Conservation (phyloP, 1,140 invertebrate species). For the Diabrotica undecimpunctata region DNA sequence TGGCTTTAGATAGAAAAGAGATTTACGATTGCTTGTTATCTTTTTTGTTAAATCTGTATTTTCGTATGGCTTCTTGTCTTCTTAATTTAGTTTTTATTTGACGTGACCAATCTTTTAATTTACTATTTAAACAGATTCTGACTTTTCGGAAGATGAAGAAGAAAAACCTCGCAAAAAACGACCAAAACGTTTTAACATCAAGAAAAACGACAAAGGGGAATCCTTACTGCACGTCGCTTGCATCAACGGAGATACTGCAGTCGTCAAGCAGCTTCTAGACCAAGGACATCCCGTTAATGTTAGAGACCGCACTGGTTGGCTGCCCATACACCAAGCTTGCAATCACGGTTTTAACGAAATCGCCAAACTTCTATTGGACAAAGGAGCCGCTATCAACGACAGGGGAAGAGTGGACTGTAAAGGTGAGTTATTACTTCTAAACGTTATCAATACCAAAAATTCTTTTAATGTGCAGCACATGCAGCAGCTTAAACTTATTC, state of each 20-base stretch:
- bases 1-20: too few relatives aligned
- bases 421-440: constrained; percentile 55
- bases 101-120: background rate
- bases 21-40: too few relatives aligned
- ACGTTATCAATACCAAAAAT: too few relatives aligned
- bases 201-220: constrained; percentile 85
- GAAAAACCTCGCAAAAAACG: constrained; percentile 14
- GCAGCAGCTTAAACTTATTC: too few relatives aligned
- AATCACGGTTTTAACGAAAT: constrained; percentile 81
- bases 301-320: constrained; percentile 85
- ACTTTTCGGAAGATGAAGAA: constrained; percentile 3
- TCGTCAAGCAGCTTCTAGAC: constrained; percentile 71
- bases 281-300: constrained; percentile 82
- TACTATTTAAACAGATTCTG: background rate
- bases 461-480: too few relatives aligned
- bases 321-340: constrained; percentile 91
- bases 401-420: constrained; percentile 74
- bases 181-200: constrained; percentile 45
- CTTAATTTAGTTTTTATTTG: too few relatives aligned
- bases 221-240: constrained; percentile 85
- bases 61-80: too few relatives aligned
- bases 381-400: constrained; percentile 84
- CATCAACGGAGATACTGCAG: constrained; percentile 75
- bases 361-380: constrained; percentile 70
- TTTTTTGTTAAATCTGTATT: too few relatives aligned